Evolutionary conservation across 1,140 invertebrate species (phyloP), one percentile per base, ranked within the genome.

Genomic region (Oedothorax gibbosus): DNA sequence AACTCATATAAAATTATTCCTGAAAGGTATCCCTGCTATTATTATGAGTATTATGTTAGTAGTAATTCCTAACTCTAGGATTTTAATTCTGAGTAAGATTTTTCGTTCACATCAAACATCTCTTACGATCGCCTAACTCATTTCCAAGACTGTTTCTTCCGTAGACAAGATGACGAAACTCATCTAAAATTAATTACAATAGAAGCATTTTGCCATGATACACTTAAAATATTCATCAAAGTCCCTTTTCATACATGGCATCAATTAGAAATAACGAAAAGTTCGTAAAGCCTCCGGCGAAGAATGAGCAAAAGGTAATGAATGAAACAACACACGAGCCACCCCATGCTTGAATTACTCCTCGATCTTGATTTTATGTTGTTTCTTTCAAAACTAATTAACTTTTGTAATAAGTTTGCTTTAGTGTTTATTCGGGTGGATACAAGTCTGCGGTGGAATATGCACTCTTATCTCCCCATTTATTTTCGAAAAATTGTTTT

Each of bases 371-470:
- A 82, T 82, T 82, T 82, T 82, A 73, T 73, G 80, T 82, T 82
- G 80, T 72, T 82, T 82, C 80, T 82, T 82, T 82, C 68, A 73
- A 82, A 82, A 82, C 80, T 82, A 82, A 82, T 82, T 82, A 82
- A 82, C 80, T 82, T 82, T 71, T 73, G 69, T 82, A 82, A 82
- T 82, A 82, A 82, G 80, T 82, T 82, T 82, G 69, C 80, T 73
- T 64, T 82, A 73, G 56, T 73, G 80, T 51, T 73, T 68, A 82
- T 53, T 82, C 18, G 51, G 73, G 80, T 82, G 80, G 7, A 57
- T 60, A 57, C n/a, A n/a, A 64, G 53, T 60, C 69, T 82, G 57
- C 49, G 68, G 53, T 62, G 68, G 50, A 56, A 64, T 35, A 35
- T 73, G 69, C 69, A 82, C 73, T 73, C 68, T 82, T 82, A 82